These are phyloP conservation scores for Eupeodes latifasciatus DNA, from an alignment of 2,888 invertebrate genomes.

Conservation along the genomic window DNA sequence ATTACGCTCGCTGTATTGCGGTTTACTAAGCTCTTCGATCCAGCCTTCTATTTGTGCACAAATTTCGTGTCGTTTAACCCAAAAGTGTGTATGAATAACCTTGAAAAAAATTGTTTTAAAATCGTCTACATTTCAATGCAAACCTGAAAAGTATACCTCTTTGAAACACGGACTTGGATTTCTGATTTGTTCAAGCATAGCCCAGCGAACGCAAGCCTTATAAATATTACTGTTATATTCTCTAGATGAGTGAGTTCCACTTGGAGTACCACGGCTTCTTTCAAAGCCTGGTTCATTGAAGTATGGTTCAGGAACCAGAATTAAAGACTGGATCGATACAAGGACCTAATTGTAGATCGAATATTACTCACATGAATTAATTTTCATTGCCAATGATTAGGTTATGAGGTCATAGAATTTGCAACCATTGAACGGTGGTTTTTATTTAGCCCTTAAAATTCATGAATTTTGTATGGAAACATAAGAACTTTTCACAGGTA, in stretches of 20 bases:
- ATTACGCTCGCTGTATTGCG: conserved; percentile 90
- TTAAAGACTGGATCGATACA: conserved; percentile 96
- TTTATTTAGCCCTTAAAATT: too few species aligned
- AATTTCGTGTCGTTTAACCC: conserved; percentile 96
- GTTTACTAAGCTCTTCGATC: conserved; percentile 94
- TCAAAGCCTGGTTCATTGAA: conserved; percentile 98
- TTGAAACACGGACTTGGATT: conserved; percentile 96
- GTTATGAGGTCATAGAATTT: too few species aligned
- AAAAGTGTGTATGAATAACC: conserved; percentile 97
- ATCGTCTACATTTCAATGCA: conserved; percentile 4
- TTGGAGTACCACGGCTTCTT: conserved; percentile 93
- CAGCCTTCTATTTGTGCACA: conserved; percentile 94
- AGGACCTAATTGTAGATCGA: conserved; percentile 87
- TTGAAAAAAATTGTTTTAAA: conserved; percentile 80
- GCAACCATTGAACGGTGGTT: too few species aligned
- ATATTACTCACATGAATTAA: too few species aligned
- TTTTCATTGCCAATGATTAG: too few species aligned
- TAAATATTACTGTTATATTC: conserved; percentile 98
- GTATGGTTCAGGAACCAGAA: conserved; percentile 96
- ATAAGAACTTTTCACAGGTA: too few species aligned
- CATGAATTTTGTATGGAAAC: too few species aligned
- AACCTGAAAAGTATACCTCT: conserved; percentile 86
- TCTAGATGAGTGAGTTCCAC: conserved; percentile 94
- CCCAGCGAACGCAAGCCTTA: conserved; percentile 97
- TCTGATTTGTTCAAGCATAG: conserved; percentile 96